Percentiles rank a stretch among this genome's conserved stretches.
These are phyloP conservation scores for Perizoma affinitatum DNA, from an alignment of 2,888 invertebrate genomes.

Conservation along the genomic window DNA sequence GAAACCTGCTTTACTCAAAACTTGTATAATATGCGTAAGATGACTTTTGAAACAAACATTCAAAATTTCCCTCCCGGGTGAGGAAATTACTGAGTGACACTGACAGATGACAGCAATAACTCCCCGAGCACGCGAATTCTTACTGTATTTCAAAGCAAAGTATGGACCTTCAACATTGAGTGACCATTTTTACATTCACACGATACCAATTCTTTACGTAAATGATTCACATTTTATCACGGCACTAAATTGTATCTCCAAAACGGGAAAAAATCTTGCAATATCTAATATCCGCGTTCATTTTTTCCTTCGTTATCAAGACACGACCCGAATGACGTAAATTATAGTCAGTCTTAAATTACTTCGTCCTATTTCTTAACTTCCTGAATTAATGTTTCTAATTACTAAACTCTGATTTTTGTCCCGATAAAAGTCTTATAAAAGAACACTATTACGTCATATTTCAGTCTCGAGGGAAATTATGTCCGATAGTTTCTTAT, in stretches of 20 bases:
- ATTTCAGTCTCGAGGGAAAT: constrained; percentile 29
- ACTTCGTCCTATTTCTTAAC: constrained; percentile 51
- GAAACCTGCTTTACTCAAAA: constrained; percentile 47
- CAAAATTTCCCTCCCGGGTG: constrained; percentile 61
- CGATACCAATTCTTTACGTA: constrained; percentile 22
- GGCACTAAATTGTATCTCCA: constrained; percentile 21
- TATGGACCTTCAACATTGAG: constrained; percentile 51
- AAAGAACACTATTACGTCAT: constrained; percentile 32
- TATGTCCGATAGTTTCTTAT: constrained; percentile 27
- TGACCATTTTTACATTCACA: constrained; percentile 41
- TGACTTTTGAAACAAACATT: constrained; percentile 73
- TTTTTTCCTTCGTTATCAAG: constrained; percentile 47
- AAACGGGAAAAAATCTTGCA: constrained; percentile 27
- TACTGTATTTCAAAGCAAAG: constrained; percentile 57
- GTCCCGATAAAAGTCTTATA: constrained; percentile 39
- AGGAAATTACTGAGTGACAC: constrained; percentile 75
- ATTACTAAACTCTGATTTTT: constrained; percentile 54
- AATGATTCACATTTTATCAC: constrained; percentile 21
- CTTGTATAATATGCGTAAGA: constrained; percentile 61
- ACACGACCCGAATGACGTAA: constrained; percentile 53
- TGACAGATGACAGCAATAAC: constrained; percentile 78
- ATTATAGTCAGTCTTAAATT: constrained; percentile 55
- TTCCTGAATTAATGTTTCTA: constrained; percentile 59
- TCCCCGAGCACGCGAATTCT: constrained; percentile 62
- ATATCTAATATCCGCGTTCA: constrained; percentile 37